phyloP scores from a whole-genome alignment of 2,797 vertebrate species.

The Parauchenoglanis punctatus region DNA sequence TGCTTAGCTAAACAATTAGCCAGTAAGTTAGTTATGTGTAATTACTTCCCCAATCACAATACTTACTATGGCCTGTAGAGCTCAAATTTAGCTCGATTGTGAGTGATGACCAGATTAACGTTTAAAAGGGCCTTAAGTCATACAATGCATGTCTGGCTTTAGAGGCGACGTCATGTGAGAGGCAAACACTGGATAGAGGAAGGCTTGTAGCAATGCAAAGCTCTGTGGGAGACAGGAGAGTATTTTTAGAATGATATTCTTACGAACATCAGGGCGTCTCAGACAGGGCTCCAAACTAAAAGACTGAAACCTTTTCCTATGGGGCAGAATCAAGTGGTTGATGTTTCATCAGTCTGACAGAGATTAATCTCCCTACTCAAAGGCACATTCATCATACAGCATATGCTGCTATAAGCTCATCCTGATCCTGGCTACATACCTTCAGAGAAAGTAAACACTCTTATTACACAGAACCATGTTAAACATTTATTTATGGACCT shows the following conservation, averaged over 20 bases:
- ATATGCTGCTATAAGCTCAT: neutral
- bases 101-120: neutral
- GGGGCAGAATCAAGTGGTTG: neutral
- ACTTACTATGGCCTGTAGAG: neutral
- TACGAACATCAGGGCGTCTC: neutral
- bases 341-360: neutral
- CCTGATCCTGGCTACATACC: neutral
- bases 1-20: neutral
- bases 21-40: neutral
- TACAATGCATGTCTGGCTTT: neutral
- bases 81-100: neutral
- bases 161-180: neutral
- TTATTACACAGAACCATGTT: neutral
- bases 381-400: neutral
- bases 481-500: neutral
- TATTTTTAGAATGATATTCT: slow-evolving; percentile 40
- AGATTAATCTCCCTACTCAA: neutral
- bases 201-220: neutral
- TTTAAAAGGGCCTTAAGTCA: neutral
- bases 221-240: neutral
- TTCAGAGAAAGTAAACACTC: neutral
- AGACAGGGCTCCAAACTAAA: neutral
- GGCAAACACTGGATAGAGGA: neutral
- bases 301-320: neutral
- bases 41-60: neutral